Evolutionary conservation across 2,797 vertebrate species (phyloP), one percentile per base, ranked within the genome.

Genomic region (Platalea minor): DNA sequence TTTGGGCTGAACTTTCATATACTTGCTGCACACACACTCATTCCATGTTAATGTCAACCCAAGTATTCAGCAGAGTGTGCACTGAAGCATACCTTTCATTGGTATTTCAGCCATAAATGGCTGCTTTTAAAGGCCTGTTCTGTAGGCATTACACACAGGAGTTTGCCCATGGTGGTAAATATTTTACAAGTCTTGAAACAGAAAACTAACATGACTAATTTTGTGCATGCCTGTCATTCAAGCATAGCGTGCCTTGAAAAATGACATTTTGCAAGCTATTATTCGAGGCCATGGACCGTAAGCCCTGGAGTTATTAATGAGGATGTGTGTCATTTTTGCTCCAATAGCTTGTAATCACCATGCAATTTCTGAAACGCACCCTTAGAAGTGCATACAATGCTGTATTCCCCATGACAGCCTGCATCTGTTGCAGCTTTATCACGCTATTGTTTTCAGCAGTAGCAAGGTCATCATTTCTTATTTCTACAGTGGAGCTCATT

Each of bases 151-250:
- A 35, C 51, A 70, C 79, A 54, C 35, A 67, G 56, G 73, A 74
- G 14, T 20, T 81, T 70, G 77, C 48, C 46, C 45, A 35, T 5
- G 43, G 79, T 59, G 39, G 48, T 91, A 73, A 95, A 95, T 88
- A 90, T 88, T 93, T 96, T 39, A 94, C 76, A 50, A 51, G 68
- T 35, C 69, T 74, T 70, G 56, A 85, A 94, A 75, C 72, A 93
- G 50, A 73, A 86, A 90, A 83, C 21, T 29, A 69, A 80, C 37
- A 35, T 13, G 26, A 29, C 25, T 90, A 65, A 89, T 88, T 65
- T n/a, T 61, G 43, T 33, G 48, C 1, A 0, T 73, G 85, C 25
- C 68, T 61, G 83, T 33, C 88, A 43, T 31, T 80, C 85, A 46
- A 80, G 86, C 85, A 70, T 54, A 41, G 33, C 59, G 50, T 21